Evolutionary conservation across 2,888 invertebrate genomes (phyloP).

Genomic region (Atethmia centrago): DNA sequence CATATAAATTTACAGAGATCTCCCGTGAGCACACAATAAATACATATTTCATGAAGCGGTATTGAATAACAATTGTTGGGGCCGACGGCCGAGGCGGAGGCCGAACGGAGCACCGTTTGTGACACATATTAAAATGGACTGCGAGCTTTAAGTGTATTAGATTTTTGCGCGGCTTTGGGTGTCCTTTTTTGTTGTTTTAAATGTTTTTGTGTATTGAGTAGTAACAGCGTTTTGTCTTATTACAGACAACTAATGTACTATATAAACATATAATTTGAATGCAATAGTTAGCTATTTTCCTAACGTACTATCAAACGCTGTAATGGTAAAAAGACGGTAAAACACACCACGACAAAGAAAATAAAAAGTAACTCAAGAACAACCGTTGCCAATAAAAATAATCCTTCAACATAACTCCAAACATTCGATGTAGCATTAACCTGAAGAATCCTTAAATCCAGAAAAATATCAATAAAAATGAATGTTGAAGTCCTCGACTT

Average conservation of each 20-base stretch:
- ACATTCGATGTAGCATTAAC: slow-evolving; percentile 34
- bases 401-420: slow-evolving; percentile 15
- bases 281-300: neutral
- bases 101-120: slow-evolving; percentile 63
- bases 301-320: neutral
- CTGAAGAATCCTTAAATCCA: slow-evolving; percentile 36
- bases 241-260: too few relatives aligned
- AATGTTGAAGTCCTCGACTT: slow-evolving; percentile 41
- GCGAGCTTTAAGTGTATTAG: slow-evolving; percentile 76
- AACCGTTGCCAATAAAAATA: slow-evolving; percentile 25
- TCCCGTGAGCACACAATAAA: slow-evolving; percentile 75
- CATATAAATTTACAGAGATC: slow-evolving; percentile 75
- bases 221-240: slow-evolving; percentile 6
- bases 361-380: neutral
- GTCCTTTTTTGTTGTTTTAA: slow-evolving; percentile 41
- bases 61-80: slow-evolving; percentile 83
- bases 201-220: slow-evolving; percentile 31
- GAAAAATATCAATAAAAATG: slow-evolving; percentile 55
- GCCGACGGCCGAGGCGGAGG: slow-evolving; percentile 57
- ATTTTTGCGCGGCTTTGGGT: slow-evolving; percentile 64
- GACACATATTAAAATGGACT: slow-evolving; percentile 80
- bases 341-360: neutral
- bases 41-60: slow-evolving; percentile 87
- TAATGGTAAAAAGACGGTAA: neutral
- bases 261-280: neutral